phyloP scores from a whole-genome alignment of 2,113 vertebrate species.

The Indri indri region DNA sequence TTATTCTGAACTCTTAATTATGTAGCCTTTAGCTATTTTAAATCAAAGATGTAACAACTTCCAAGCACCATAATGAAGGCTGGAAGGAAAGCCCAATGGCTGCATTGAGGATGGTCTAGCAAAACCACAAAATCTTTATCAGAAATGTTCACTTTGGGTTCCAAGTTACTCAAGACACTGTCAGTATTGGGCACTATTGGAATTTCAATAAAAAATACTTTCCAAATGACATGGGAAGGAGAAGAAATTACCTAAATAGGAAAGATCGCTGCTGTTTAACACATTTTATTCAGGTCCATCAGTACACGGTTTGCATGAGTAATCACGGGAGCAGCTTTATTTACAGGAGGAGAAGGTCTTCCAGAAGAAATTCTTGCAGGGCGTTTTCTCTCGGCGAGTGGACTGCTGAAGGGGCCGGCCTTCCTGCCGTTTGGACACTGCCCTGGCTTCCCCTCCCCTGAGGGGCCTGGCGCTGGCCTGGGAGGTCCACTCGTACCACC shows the following conservation, averaged over 20 bases:
- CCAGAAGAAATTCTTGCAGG: slow-evolving; percentile 87
- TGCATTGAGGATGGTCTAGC: background rate
- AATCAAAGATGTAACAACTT: background rate
- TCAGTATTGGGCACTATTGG: background rate
- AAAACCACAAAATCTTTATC: background rate
- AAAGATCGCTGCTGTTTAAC: background rate
- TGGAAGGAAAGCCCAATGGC: background rate
- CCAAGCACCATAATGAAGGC: background rate
- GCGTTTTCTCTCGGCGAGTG: slow-evolving; percentile 35
- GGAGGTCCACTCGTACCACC: slow-evolving; percentile 69
- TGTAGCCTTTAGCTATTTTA: background rate
- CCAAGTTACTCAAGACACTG: background rate
- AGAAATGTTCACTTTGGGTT: background rate
- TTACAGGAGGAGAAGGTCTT: slow-evolving; percentile 87
- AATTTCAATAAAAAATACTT: background rate
- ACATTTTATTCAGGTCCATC: slow-evolving; percentile 26
- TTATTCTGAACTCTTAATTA: background rate
- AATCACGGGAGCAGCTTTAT: background rate
- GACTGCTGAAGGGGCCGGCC: slow-evolving; percentile 18
- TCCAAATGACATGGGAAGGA: background rate
- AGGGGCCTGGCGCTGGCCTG: slow-evolving; percentile 29
- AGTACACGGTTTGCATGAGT: too few relatives aligned
- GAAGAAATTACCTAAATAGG: background rate
- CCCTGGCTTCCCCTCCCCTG: background rate
- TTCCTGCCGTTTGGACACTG: slow-evolving; percentile 50